Percentiles rank a stretch among this genome's conserved stretches.
Evolutionary conservation across 2,888 invertebrate genomes (phyloP).

Genomic region (Melieria picta): DNA sequence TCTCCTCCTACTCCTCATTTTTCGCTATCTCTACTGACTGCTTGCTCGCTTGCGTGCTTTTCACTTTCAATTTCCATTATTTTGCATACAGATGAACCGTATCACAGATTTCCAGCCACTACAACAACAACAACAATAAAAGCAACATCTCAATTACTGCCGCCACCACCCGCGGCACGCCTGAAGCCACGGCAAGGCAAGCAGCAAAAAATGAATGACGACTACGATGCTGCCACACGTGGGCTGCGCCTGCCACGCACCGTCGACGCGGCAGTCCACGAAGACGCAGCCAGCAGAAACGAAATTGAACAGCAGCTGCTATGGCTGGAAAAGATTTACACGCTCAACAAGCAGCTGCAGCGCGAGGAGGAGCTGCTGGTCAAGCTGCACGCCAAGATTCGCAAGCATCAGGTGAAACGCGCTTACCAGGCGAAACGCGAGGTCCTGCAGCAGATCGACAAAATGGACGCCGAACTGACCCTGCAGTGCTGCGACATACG

Average conservation of each 20-base stretch:
- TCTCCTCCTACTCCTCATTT: too few species aligned
- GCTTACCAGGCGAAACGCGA: conserved; percentile 57
- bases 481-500: conserved; percentile 69
- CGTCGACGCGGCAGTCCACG: not conserved
- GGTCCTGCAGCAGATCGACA: conserved; percentile 56
- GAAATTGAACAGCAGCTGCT: conserved; percentile 69
- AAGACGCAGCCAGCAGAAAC: conserved; percentile 23
- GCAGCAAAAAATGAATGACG: conserved; percentile 25
- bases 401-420: conserved; percentile 67
- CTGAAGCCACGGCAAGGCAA: conserved; percentile 23
- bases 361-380: conserved; percentile 79
- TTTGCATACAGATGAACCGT: conserved; percentile 46
- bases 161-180: not conserved
- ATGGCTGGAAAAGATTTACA: conserved; percentile 77
- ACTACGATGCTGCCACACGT: not conserved
- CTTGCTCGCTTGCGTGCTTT: too few species aligned
- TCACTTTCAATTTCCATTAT: conserved; percentile 16
- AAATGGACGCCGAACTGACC: conserved; percentile 69
- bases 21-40: too few species aligned
- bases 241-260: conserved; percentile 3
- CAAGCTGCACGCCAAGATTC: conserved; percentile 73
- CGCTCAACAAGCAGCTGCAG: conserved; percentile 78
- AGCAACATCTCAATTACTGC: not conserved
- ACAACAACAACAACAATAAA: conserved; percentile 22
- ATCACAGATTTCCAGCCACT: conserved; percentile 27